Evolutionary conservation across 1,140 invertebrate species (phyloP).

Genomic region (honey bee (Apis mellifera)): DNA sequence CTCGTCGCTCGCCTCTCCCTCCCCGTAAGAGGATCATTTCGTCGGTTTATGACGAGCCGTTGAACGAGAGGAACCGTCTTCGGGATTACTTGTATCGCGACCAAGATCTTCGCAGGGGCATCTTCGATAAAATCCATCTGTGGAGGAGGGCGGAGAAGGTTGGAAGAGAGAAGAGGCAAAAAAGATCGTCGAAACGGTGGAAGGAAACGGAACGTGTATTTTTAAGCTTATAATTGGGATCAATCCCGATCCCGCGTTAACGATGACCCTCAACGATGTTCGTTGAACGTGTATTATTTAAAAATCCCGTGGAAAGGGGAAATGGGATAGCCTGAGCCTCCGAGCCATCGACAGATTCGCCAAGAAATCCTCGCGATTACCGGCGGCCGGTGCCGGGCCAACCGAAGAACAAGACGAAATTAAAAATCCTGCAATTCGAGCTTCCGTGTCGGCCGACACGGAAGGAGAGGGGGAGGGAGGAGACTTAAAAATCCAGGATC

Average conservation of each 20-base stretch:
- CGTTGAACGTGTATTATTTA: neutral
- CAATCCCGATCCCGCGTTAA: neutral
- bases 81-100: neutral
- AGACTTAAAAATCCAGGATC: conserved; percentile 37
- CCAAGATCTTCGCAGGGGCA: neutral
- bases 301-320: neutral
- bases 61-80: neutral
- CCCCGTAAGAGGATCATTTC: conserved; percentile 42
- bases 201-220: neutral
- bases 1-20: neutral
- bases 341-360: neutral
- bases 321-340: neutral
- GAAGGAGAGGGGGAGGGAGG: neutral
- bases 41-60: neutral
- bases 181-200: too few relatives aligned
- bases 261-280: neutral
- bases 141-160: too few relatives aligned
- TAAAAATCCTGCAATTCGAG: conserved; percentile 44
- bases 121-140: conserved; percentile 1
- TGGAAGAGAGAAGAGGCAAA: neutral
- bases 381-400: neutral
- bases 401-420: conserved; percentile 43
- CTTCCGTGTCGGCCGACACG: neutral
- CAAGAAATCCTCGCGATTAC: conserved; percentile 35
- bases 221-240: neutral